Evolutionary conservation across 2,888 invertebrate species (phyloP).

Genomic region (Epiblema foenella): DNA sequence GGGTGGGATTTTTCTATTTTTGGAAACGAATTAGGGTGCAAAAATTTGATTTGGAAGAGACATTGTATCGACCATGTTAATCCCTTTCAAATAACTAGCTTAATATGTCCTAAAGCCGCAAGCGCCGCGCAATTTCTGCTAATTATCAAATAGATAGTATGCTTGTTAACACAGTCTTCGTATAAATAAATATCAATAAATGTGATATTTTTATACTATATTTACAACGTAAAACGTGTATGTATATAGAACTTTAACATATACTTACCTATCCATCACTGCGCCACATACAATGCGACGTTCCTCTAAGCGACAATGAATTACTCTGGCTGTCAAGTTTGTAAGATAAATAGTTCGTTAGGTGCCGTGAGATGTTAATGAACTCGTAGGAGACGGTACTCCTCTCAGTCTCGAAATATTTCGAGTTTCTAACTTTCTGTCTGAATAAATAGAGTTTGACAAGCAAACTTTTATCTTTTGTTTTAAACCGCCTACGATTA

Average conservation of each 20-base stretch:
- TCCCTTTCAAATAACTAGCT: too few relatives aligned
- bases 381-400: conserved; percentile 7
- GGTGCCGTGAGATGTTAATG: conserved; percentile 32
- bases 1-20: not conserved
- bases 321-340: conserved; percentile 41
- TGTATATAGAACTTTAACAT: conserved; percentile 5
- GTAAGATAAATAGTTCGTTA: conserved; percentile 44
- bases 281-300: conserved; percentile 26
- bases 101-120: too few relatives aligned
- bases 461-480: not conserved
- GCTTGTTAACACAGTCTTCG: too few relatives aligned
- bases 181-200: too few relatives aligned
- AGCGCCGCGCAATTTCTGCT: too few relatives aligned
- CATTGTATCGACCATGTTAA: too few relatives aligned
- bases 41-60: too few relatives aligned
- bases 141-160: too few relatives aligned
- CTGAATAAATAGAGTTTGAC: not conserved
- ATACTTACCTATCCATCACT: conserved; percentile 39
- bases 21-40: not conserved
- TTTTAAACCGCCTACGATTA: not conserved
- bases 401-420: conserved; percentile 9
- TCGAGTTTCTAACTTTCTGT: not conserved
- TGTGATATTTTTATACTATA: too few relatives aligned
- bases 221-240: not conserved
- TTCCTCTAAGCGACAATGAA: conserved; percentile 37